phyloP scores from a whole-genome alignment of 2,888 invertebrate species.

The Andrena chrysosceles region DNA sequence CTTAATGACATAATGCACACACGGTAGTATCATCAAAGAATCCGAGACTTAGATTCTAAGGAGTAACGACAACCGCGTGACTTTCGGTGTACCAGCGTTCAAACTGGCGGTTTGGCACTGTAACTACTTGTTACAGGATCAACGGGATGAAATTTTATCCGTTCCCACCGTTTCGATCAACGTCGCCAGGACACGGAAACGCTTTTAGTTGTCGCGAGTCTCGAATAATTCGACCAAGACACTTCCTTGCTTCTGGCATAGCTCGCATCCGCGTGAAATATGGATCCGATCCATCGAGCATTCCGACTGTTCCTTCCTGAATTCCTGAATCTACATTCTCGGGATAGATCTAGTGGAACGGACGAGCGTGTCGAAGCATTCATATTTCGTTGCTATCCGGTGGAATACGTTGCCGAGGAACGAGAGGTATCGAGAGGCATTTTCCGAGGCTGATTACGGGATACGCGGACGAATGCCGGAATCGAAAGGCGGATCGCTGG shows the following conservation, averaged over 20 bases:
- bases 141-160: neutral
- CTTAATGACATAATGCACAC: constrained; percentile 25
- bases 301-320: constrained; percentile 35
- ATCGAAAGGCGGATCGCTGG: constrained; percentile 45
- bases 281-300: constrained; percentile 12
- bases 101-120: neutral
- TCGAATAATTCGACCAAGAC: neutral
- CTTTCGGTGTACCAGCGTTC: constrained; percentile 10
- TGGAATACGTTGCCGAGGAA: neutral
- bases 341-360: constrained; percentile 11
- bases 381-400: neutral
- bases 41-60: neutral
- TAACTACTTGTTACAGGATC: neutral
- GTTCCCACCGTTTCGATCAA: neutral
- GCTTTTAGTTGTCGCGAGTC: constrained; percentile 24
- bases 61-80: constrained; percentile 29
- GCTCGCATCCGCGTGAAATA: constrained; percentile 21
- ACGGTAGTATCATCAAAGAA: neutral
- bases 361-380: constrained; percentile 13
- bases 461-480: constrained; percentile 9
- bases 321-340: constrained; percentile 39
- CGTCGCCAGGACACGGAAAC: constrained; percentile 24
- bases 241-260: neutral
- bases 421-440: constrained; percentile 4
- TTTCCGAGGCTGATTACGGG: constrained; percentile 40